Evolutionary conservation across 1,140 invertebrate genomes (phyloP).

Genomic region (Drosophila nikananu): DNA sequence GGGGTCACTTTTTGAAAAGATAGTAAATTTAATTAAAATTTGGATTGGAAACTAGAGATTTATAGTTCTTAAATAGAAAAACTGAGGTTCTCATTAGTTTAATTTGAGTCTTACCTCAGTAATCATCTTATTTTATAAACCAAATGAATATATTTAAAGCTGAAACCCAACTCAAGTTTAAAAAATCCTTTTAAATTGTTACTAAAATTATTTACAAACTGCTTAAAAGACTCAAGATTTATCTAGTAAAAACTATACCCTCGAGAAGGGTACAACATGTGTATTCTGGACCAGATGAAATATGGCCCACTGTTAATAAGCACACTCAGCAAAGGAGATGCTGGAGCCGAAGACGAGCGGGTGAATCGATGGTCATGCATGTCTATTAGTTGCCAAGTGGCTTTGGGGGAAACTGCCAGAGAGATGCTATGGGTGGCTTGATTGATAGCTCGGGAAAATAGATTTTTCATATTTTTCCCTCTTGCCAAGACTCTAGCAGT

Average conservation of each 20-base stretch:
- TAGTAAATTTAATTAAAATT: not conserved
- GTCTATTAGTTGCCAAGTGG: constrained; percentile 57
- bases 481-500: not conserved
- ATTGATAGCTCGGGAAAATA: constrained; percentile 69
- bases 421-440: constrained; percentile 40
- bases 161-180: not conserved
- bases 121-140: not conserved
- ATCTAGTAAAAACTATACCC: not conserved
- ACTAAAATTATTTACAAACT: not conserved
- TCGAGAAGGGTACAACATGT: not conserved
- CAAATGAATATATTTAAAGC: too few species aligned
- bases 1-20: not conserved
- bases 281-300: constrained; percentile 54
- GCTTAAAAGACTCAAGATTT: not conserved
- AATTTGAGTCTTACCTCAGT: not conserved
- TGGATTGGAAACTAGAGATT: not conserved
- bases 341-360: not conserved
- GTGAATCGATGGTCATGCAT: constrained; percentile 52
- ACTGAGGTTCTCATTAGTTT: too few species aligned
- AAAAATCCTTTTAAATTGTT: not conserved
- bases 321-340: constrained; percentile 39
- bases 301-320: constrained; percentile 73
- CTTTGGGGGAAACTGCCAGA: constrained; percentile 30
- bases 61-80: too few species aligned
- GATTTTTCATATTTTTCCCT: constrained; percentile 67